These are phyloP conservation scores for Deilephila elpenor DNA, from an alignment of 2,888 invertebrate species.

Conservation along the genomic window DNA sequence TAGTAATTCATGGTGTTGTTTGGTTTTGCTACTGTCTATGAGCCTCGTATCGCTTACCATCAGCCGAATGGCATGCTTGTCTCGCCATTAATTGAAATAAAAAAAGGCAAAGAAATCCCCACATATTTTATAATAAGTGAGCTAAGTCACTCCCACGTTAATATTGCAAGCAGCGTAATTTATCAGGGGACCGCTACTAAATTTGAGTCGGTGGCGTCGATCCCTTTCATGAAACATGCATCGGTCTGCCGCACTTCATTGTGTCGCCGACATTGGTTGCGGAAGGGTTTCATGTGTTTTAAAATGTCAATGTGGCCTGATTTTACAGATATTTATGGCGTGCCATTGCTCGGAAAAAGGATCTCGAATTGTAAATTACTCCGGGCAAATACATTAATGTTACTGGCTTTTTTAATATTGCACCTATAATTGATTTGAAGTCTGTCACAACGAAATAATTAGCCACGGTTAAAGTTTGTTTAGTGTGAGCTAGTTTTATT, in stretches of 20 bases:
- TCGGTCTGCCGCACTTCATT: conserved; percentile 36
- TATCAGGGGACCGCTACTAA: conserved; percentile 43
- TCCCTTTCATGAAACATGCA: conserved; percentile 43
- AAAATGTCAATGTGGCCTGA: conserved; percentile 9
- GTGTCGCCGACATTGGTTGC: neutral
- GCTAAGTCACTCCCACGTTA: conserved; percentile 44
- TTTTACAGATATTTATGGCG: neutral
- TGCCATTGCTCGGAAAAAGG: no score
- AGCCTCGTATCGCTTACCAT: no score
- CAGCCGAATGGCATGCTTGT: no score
- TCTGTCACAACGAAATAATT: no score
- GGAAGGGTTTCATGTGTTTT: conserved; percentile 19
- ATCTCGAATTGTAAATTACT: neutral
- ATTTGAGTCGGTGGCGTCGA: conserved; percentile 44
- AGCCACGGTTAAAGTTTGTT: no score
- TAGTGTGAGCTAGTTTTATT: no score
- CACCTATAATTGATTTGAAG: no score
- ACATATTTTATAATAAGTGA: conserved; percentile 42
- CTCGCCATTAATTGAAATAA: no score
- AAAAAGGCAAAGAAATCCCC: neutral
- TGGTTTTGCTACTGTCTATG: no score
- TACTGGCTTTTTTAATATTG: no score
- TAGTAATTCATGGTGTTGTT: no score
- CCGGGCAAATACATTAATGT: no score
- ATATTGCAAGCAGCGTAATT: conserved; percentile 47